Evolutionary conservation across 2,888 invertebrate species (phyloP).

Genomic region (Nineta flava): DNA sequence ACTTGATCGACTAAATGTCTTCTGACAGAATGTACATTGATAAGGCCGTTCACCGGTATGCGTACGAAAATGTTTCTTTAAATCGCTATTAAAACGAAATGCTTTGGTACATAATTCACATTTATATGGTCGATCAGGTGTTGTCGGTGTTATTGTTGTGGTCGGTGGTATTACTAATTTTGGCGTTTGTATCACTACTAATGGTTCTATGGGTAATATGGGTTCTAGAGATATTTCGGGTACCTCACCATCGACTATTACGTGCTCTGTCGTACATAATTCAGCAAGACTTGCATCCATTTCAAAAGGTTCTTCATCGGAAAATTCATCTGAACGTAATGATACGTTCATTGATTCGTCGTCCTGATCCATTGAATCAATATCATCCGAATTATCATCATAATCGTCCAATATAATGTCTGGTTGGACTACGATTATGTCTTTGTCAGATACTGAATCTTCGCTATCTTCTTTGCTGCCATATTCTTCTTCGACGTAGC

Average conservation of each 20-base stretch:
- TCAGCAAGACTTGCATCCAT: conserved; percentile 1
- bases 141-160: not conserved
- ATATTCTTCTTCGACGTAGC: not conserved
- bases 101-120: not conserved
- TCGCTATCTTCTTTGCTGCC: not conserved
- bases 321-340: not conserved
- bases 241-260: not conserved
- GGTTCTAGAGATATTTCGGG: not conserved
- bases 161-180: not conserved
- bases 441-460: not conserved
- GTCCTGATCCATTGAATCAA: not conserved
- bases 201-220: not conserved
- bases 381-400: not conserved
- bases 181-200: not conserved
- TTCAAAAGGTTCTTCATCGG: conserved; percentile 1
- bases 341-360: not conserved
- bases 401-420: not conserved
- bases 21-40: not conserved
- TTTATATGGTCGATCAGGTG: not conserved
- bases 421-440: not conserved
- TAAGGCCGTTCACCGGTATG: not conserved
- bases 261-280: not conserved
- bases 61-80: conserved; percentile 1
- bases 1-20: conserved; percentile 1
- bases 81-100: conserved; percentile 3